Evolutionary conservation across 2,797 vertebrate species (phyloP), one percentile per base, ranked within the genome.

Genomic region (Pelodytes ibericus): DNA sequence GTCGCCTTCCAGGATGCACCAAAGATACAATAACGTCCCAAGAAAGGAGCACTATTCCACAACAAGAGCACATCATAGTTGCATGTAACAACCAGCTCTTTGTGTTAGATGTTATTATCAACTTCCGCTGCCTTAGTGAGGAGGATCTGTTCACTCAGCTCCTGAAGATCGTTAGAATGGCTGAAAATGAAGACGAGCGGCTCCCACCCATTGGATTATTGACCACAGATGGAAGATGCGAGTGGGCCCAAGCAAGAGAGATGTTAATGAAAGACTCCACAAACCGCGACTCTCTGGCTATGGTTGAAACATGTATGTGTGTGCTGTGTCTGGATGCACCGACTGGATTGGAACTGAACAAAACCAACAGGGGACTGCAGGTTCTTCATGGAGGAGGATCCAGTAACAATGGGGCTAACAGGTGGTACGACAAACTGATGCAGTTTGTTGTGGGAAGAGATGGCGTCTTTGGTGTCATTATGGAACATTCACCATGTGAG

Each of bases 371-470:
- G 84, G 95, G 96, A 0, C 30, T 92, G 39, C 91, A 96, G 64
- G 91, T 99, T 86, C 92, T 99, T 4, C 98, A 99, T 0, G 98
- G 98, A 0, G 94, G 95, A 4, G 96, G 96, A n/a, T 87, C 60
- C 10, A 85, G 91, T 9, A 91, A 82, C 78, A 99, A 96, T 0
- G 95, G 97, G 20, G 94, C 91, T 0, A 99, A 99, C 70, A 96
- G 97, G 31, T 99, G 98, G 98, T 99, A 99, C 0, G 97, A 99
- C 89, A 99, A 98, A 83, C 92, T 96, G 0, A 92, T 98, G 91
- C 98, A 99, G 97, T 95, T 99, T 81, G 92, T 99, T 63, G 84
- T 99, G 78, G 94, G 96, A 82, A 86, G 90, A 84, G 95, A 99
- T 0, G 97, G 97, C 3, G 83, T 93, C 16, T 99, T 96, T 0